Evolutionary conservation across 2,888 invertebrate genomes (phyloP).

Genomic region (Ariolimax columbianus): DNA sequence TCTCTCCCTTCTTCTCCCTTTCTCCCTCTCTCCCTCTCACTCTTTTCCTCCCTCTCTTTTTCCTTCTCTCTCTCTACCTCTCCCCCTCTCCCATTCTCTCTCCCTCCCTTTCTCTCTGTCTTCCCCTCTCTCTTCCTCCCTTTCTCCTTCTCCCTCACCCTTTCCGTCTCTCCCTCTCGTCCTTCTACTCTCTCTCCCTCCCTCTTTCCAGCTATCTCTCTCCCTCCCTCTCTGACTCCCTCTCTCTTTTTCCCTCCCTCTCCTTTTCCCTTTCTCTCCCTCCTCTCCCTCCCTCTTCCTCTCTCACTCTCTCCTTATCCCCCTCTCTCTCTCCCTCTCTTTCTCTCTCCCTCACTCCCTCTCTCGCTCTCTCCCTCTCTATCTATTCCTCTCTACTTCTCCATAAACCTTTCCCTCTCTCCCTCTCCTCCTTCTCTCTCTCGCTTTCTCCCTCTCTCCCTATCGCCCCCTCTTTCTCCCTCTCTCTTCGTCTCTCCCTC

Average conservation of each 20-base stretch:
- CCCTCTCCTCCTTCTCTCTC: neutral
- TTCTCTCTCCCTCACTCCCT: conserved; percentile 7
- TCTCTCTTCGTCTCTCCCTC: neutral
- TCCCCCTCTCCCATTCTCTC: neutral
- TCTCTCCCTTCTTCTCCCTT: neutral
- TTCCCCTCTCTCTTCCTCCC: neutral
- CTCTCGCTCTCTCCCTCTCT: neutral
- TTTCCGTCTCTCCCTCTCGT: neutral
- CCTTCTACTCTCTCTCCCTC: neutral
- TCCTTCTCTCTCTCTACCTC: neutral
- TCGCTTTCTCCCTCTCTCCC: neutral
- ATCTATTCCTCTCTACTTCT: neutral
- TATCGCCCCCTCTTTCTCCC: neutral
- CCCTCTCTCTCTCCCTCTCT: neutral
- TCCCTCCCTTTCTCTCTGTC: conserved; percentile 8
- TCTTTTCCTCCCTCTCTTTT: neutral
- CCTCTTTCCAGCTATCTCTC: conserved; percentile 1
- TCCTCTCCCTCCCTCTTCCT: neutral
- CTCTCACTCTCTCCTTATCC: too few species aligned
- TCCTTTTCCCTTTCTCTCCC: neutral
- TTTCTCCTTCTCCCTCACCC: neutral
- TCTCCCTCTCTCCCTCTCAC: neutral
- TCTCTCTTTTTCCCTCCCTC: neutral
- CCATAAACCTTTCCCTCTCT: neutral
- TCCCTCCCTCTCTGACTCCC: neutral